Percentiles rank a stretch among this genome's conserved stretches.
Evolutionary conservation across 2,797 vertebrate species (phyloP).

Genomic region (Melopsittacus undulatus): DNA sequence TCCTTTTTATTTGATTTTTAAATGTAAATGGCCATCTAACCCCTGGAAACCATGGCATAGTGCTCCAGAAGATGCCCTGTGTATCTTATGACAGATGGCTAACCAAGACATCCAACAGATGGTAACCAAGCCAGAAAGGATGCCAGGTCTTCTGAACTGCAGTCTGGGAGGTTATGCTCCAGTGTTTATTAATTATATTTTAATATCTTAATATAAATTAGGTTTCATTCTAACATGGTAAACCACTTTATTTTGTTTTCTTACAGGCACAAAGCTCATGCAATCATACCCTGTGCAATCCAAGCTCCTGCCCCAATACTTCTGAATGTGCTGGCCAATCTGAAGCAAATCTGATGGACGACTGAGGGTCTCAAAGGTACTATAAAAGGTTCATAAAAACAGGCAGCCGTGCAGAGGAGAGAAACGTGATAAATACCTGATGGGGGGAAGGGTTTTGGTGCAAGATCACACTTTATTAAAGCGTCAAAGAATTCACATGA

Average conservation of each 20-base stretch:
- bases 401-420: neutral
- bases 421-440: slow-evolving; percentile 13
- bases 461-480: slow-evolving; percentile 35
- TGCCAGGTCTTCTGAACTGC: neutral
- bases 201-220: neutral
- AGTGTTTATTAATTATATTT: neutral
- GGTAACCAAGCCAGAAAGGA: neutral
- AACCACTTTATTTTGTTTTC: neutral
- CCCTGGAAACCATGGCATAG: neutral
- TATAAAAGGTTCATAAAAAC: neutral
- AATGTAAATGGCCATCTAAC: neutral
- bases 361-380: neutral
- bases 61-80: neutral
- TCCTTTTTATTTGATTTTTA: neutral
- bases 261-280: neutral
- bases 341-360: neutral
- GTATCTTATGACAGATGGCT: neutral
- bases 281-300: neutral
- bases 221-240: neutral
- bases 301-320: neutral
- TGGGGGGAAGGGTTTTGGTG: neutral
- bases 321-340: neutral
- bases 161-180: neutral
- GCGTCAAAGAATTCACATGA: neutral
- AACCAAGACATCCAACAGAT: slow-evolving; percentile 17